phyloP scores from a whole-genome alignment of 2,113 vertebrate genomes.

The Alligator mississippiensis region DNA sequence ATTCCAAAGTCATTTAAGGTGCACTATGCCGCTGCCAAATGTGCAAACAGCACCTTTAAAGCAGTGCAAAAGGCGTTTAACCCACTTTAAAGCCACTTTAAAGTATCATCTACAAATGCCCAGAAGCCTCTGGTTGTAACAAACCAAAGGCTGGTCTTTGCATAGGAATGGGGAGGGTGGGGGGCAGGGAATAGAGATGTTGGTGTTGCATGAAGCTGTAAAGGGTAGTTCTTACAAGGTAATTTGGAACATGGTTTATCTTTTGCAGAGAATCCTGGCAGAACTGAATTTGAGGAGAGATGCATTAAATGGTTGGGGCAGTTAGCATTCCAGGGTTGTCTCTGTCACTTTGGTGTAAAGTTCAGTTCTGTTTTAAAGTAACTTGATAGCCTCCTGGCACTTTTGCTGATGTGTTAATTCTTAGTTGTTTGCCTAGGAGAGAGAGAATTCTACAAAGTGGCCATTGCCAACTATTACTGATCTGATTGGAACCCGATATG shows the following conservation, averaged over 20 bases:
- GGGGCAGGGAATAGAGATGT: neutral
- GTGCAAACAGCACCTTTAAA: too few relatives aligned
- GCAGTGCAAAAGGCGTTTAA: too few relatives aligned
- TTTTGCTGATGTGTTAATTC: conserved; percentile 3
- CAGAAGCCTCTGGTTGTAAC: too few relatives aligned
- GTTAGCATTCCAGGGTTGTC: neutral
- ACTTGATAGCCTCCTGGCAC: neutral
- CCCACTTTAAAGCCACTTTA: too few relatives aligned
- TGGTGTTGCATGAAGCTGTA: neutral
- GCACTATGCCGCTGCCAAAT: too few relatives aligned
- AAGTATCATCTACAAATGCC: too few relatives aligned
- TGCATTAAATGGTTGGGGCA: neutral
- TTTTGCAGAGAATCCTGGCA: neutral
- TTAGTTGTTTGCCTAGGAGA: neutral
- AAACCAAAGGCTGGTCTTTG: neutral
- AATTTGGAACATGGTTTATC: neutral
- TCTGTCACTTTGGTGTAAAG: neutral
- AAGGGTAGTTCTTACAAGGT: neutral
- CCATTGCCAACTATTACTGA: conserved; percentile 63
- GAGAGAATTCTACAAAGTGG: neutral
- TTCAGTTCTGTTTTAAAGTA: neutral
- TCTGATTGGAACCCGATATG: conserved; percentile 57
- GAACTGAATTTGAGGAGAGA: neutral
- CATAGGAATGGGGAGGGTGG: too few relatives aligned
- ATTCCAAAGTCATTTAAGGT: too few relatives aligned